Base-by-base conservation (phyloP, 2,797 vertebrate species). In the Helicolenus hilgendorfi region DNA sequence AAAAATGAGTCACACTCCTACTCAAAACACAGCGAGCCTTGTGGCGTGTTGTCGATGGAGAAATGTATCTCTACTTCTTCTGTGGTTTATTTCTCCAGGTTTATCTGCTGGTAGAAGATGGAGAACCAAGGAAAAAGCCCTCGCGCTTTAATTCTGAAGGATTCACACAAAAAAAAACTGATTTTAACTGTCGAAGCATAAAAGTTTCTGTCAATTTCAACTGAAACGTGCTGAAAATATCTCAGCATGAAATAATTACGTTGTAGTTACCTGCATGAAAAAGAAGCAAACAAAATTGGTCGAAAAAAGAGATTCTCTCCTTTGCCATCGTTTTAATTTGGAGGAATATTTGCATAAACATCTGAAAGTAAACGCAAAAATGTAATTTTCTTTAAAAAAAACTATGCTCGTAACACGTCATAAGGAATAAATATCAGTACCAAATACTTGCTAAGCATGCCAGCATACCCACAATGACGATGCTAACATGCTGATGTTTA, bases 1-100 rank as follows among this genome's bases (percentile, higher is more conserved):
- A 94, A 92, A 95, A 96, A 95, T 93, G 93, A 96, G 91, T 96
- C 95, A 96, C 93, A 94, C 93, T 95, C 96, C 96, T 83, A 96
- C 96, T 94, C 94, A 93, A 88, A 96, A 95, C 92, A 95, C 89
- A 92, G 89, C 24, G 26, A 91, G 95, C 86, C 91, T 93, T 92
- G 89, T 94, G 92, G 91, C 60, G 35, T 72, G 73, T 59, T 91
- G 82, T 83, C 5, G 83, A 84, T 78, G 69, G 84, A 93, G 88
- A 89, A 83, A 79, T 36, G 68, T 62, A 90, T 89, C 89, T 91
- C 78, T 86, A 81, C 87, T 76, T 89, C 72, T 84, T 80, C 85
- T 85, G 59, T 86, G 65, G 58, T 79, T 83, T 35, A 73, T 77
- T 68, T 79, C 72, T 85, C 60, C 35, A 69, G 35, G 55, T 77